Conservation (phyloP, 53 echinoderm and acorn worm genomes). For the Stichopus horrens region DNA sequence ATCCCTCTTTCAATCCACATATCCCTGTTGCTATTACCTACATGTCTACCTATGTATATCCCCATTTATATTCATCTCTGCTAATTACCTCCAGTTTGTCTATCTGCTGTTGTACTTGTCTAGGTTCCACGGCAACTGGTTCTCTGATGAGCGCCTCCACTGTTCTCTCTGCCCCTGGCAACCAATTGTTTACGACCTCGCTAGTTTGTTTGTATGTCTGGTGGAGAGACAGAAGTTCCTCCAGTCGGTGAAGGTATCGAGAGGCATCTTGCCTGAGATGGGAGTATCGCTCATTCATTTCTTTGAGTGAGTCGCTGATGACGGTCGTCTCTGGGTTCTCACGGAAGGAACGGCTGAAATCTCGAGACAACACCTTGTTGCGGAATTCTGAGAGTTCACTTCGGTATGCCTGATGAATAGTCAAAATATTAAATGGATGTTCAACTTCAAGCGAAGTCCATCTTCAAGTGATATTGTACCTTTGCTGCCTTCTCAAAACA, state of each 20-base stretch:
- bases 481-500: neutral
- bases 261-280: constrained; percentile 74
- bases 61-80: neutral
- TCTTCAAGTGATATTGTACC: neutral
- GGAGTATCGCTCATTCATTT: constrained; percentile 72
- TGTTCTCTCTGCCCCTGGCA: constrained; percentile 79
- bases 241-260: constrained; percentile 69
- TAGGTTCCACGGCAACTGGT: constrained; percentile 78
- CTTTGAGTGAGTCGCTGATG: constrained; percentile 72
- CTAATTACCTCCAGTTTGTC: constrained; percentile 79
- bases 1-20: neutral
- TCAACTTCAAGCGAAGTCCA: neutral
- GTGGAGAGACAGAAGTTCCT: constrained; percentile 72
- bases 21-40: too few relatives aligned
- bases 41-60: neutral
- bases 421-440: neutral
- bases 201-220: constrained; percentile 63
- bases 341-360: constrained; percentile 73
- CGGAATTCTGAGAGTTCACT: constrained; percentile 82
- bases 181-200: constrained; percentile 69
- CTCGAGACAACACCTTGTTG: constrained; percentile 69
- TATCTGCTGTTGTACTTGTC: constrained; percentile 83
- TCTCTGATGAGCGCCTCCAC: constrained; percentile 68
- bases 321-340: constrained; percentile 80
- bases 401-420: constrained; percentile 71